Percentiles rank a stretch among this genome's conserved stretches.
Conservation (phyloP, 2,797 vertebrate genomes). For the Toxotes lorentzi region DNA sequence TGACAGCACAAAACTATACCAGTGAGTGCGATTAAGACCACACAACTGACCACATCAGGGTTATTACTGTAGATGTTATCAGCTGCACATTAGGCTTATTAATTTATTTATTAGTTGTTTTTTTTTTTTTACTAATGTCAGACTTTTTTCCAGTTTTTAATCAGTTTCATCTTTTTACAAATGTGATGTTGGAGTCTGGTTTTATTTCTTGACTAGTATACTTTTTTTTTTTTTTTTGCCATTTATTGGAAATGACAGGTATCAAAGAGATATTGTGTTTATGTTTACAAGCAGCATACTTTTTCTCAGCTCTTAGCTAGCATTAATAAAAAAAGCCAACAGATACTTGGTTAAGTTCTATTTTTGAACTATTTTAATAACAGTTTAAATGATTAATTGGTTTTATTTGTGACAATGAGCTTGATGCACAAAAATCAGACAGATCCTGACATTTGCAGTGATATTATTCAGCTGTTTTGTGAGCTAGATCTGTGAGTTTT, state of each 20-base stretch:
- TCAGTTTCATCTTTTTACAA: neutral
- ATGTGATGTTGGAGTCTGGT: neutral
- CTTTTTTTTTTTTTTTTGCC: neutral
- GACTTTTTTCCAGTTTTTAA: neutral
- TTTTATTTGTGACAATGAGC: neutral
- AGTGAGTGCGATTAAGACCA: conserved; percentile 70
- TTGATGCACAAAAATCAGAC: neutral
- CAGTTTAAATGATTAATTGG: too few relatives aligned
- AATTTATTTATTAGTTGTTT: neutral
- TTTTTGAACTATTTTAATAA: too few relatives aligned
- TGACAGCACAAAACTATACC: conserved; percentile 61
- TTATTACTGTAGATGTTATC: neutral
- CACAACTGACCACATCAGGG: neutral
- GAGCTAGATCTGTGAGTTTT: neutral
- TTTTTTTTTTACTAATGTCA: too few relatives aligned
- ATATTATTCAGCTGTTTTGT: conserved; percentile 1
- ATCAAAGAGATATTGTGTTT: neutral
- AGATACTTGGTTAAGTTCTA: too few relatives aligned
- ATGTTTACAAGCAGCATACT: neutral
- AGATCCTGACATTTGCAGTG: neutral
- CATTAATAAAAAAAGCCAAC: too few relatives aligned
- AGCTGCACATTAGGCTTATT: neutral
- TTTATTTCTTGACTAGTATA: neutral
- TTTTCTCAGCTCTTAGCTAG: too few relatives aligned
- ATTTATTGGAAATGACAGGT: neutral